Base-by-base conservation (phyloP, 2,113 vertebrate genomes). In the Amia ocellicauda region DNA sequence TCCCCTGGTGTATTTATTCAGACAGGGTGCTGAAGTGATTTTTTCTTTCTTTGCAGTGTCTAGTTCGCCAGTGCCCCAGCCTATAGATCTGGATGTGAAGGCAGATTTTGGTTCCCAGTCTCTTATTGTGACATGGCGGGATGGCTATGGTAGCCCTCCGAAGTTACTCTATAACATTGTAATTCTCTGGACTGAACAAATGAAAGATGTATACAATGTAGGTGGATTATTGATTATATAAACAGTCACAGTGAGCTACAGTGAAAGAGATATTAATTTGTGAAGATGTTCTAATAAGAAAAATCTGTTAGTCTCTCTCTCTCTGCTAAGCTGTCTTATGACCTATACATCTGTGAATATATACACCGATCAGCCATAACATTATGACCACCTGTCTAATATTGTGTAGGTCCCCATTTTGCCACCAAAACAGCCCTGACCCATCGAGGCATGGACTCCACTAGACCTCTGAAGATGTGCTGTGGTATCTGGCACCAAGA, bases 101-200 rank as follows among this genome's bases (percentile, higher is more conserved):
- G 2, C 71, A 2, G 36, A 20, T 63, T 1, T 1, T 3, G 0
- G 1, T 0, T 62, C 63, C 9, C 84, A 82, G 71, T 74, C 79
- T 1, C 42, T 86, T 7, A 26, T 24, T 29, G 3, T 82, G 17
- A 71, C 62, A 1, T 88, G 88, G 86, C 40, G 69, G 3, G 83
- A 79, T 17, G 57, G 72, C 2, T 49, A 75, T 61, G 47, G 36
- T 3, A 40, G 50, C 14, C 0, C 52, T 7, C 8, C 1, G 0
- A 57, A 67, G 0, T 1, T 0, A 3, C 55, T 70, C 7, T 87
- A 85, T 62, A 86, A 89, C 69, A 42, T 89, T 53, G 61, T 84
- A 62, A 82, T 90, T 49, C 65, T 81, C 19, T 75, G 50, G 1
- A 77, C 65, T 14, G 75, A 83, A 10, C 3, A 78, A 65, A 63